Base-by-base conservation (phyloP, 2,888 invertebrate species). In the Ditula angustiorana region DNA sequence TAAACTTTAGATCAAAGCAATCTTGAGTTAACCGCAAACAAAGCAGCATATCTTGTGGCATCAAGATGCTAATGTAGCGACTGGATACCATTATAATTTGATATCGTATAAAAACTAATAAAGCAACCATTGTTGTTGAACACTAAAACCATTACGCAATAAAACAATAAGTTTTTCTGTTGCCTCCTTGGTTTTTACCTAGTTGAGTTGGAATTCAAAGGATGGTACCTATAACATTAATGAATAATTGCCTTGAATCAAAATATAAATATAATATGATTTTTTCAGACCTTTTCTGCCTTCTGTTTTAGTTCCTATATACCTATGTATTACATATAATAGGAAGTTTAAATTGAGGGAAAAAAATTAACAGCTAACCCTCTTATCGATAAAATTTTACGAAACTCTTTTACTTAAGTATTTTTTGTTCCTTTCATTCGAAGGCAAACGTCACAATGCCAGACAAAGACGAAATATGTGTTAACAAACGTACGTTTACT, bases 81-180 rank as follows among this genome's bases (percentile, higher is more conserved):
- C 47, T 67, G 63, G 66, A 67, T 65, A 67, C 62, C 66, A 68
- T 68, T 66, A 70, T 67, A 69, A 47, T 52, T 61, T 67, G 62
- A 35, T 37, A 47, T 68, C 57, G 55, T 19, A 63, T 50, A 61
- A 63, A 67, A 67, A 62, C 50, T 61, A 60, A 35, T 56, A 60
- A 69, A 57, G 19, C n/a, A 30, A 26, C 61, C 37, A 44, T 53
- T 52, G 60, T 30, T 61, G 23, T 16, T 24, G 24, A 44, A 33
- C n/a, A 41, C 28, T 47, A 52, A n/a, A 44, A 28, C 26, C 35
- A 24, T 53, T 59, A 19, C 37, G 23, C 37, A 46, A 53, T 59
- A 47, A 64, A 59, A 59, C 28, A 53, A 59, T 47, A 19, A 37
- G 41, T 64, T 50, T 58, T 59, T 59, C 11, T 33, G 35, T 50